Base-by-base conservation (phyloP, 2,797 vertebrate genomes). In the Ctenochaetus hawaiiensis region DNA sequence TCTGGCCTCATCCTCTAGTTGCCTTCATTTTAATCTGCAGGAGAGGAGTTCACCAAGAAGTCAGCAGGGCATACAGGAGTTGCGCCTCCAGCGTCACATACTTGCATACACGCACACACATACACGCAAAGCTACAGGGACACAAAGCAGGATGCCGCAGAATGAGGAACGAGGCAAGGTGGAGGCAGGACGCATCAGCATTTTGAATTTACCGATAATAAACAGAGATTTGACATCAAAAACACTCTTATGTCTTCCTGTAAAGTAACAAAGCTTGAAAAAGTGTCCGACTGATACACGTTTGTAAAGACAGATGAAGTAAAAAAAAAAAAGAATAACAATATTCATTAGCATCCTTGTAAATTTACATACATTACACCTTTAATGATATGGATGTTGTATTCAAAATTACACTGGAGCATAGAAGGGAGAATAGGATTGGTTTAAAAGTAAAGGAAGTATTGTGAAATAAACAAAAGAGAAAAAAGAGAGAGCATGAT, bases 11-110 rank as follows among this genome's bases (percentile, higher is more conserved):
- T 87, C 77, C 75, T 81, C 81, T 89, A 64, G 73, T 87, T 80
- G 77, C 85, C 80, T 89, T 87, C 83, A 85, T 89, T 93, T 84
- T 93, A 87, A 94, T 94, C 92, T 92, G 85, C 88, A 83, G 80
- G 77, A 83, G 87, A 93, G 66, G 72, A 86, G 94, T 95, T 95
- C 93, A 95, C 73, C 67, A 56, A 92, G 71, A 86, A 94, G 94
- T 95, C 94, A 95, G 89, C 90, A 48, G 92, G 91, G 85, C 90
- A 92, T 67, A 77, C 69, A 84, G 64, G 76, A 90, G 82, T 82
- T 89, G 76, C 45, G 86, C 90, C 85, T 91, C 73, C 85, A 89
- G 90, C 75, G 17, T 67, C 80, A 63, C 73, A 81, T 83, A 87
- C 76, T 73, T 48, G 70, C 75, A 63, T 23, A 73, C 60, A 48